Conservation (phyloP, 23 tunicate species). For the Halocynthia roretzi region DNA sequence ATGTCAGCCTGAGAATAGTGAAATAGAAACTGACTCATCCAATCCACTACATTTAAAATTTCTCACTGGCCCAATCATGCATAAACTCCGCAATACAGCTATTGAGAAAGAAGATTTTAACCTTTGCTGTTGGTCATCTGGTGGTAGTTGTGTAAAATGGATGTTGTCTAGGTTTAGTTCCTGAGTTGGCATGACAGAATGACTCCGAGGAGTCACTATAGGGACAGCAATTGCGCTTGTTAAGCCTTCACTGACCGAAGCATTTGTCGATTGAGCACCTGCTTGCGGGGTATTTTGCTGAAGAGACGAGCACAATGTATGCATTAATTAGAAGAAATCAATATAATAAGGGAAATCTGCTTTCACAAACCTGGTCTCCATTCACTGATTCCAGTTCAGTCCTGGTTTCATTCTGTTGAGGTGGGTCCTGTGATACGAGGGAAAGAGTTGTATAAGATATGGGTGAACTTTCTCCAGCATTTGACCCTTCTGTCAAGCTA, state of each 20-base stretch:
- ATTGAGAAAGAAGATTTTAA: background rate
- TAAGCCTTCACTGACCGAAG: background rate
- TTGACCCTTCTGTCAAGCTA: background rate
- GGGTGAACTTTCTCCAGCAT: constrained; percentile 13
- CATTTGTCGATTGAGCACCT: background rate
- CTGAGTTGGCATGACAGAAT: constrained; percentile 1
- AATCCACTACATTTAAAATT: background rate
- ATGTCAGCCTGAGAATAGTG: background rate
- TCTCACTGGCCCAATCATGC: background rate
- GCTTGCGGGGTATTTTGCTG: background rate
- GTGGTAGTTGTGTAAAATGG: constrained; percentile 12
- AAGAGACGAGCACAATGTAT: background rate
- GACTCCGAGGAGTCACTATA: background rate
- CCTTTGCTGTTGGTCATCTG: constrained; percentile 12
- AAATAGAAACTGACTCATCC: too few species aligned
- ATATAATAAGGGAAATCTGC: too few species aligned
- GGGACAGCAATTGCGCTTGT: background rate
- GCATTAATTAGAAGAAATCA: too few species aligned
- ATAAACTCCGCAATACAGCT: background rate
- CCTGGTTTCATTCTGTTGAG: constrained; percentile 3
- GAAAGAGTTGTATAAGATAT: constrained; percentile 24
- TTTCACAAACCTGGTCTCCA: background rate
- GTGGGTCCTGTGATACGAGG: constrained; percentile 14
- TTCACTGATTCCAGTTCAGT: constrained; percentile 3
- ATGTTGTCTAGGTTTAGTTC: constrained; percentile 22